Percentiles rank a stretch among this genome's conserved stretches.
These are phyloP conservation scores for Lycocerus yunnanus DNA, from an alignment of 2,888 invertebrate genomes.

Conservation along the genomic window DNA sequence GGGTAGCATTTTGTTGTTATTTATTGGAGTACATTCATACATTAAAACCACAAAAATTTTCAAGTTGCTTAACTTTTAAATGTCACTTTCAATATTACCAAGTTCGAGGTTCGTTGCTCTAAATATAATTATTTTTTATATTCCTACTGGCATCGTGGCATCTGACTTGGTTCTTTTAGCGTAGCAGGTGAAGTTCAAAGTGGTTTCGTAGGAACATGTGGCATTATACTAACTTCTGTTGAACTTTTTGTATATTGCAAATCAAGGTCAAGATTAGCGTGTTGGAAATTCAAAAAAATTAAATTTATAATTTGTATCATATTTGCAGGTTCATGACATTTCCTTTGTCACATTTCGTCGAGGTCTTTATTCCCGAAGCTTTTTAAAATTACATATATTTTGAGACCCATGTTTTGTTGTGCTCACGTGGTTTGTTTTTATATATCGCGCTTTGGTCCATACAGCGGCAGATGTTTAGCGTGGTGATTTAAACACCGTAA, in stretches of 20 bases:
- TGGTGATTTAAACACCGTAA: slow-evolving; percentile 40
- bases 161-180: slow-evolving; percentile 2
- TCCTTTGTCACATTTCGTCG: background rate
- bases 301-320: background rate
- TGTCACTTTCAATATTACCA: background rate
- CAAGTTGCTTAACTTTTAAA: background rate
- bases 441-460: slow-evolving; percentile 19
- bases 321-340: background rate
- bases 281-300: slow-evolving; percentile 13
- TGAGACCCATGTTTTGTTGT: slow-evolving; percentile 9
- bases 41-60: background rate
- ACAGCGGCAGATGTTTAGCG: slow-evolving; percentile 36
- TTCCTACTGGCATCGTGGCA: background rate
- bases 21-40: background rate
- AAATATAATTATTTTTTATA: background rate
- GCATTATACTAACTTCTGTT: background rate
- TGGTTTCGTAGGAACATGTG: slow-evolving; percentile 2
- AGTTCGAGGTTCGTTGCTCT: background rate
- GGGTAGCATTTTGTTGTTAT: background rate
- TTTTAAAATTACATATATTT: background rate
- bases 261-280: slow-evolving; percentile 25
- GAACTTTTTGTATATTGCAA: slow-evolving; percentile 3
- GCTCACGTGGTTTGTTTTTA: slow-evolving; percentile 1
- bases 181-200: slow-evolving; percentile 31
- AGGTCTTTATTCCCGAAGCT: background rate